Evolutionary conservation across 2,888 invertebrate species (phyloP).

Genomic region (Tolmerus cingulatus): DNA sequence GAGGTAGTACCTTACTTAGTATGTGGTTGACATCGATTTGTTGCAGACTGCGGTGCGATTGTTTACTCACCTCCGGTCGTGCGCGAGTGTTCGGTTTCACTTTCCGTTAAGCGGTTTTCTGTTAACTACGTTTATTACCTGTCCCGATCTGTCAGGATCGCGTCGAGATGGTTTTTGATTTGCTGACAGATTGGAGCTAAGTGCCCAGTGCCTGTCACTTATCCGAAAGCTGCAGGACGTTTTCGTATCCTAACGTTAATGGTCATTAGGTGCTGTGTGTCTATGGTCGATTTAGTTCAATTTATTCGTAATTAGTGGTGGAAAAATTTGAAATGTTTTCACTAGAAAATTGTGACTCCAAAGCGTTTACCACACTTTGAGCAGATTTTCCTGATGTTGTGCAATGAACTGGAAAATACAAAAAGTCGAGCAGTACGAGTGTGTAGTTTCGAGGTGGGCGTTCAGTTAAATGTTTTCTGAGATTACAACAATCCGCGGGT

Average conservation of each 20-base stretch:
- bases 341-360: background rate
- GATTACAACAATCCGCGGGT: background rate
- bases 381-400: constrained; percentile 12
- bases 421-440: background rate
- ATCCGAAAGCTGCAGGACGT: background rate
- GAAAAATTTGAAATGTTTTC: background rate
- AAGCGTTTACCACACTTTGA: constrained; percentile 2
- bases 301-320: background rate
- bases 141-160: background rate
- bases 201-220: background rate
- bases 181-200: background rate
- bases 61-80: constrained; percentile 17
- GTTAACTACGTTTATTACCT: constrained; percentile 4
- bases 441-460: background rate
- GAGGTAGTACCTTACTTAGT: constrained; percentile 40
- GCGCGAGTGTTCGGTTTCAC: background rate
- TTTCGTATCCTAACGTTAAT: background rate
- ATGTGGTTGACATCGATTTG: constrained; percentile 45
- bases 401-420: constrained; percentile 37
- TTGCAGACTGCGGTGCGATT: constrained; percentile 35
- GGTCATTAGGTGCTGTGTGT: background rate
- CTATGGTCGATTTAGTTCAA: background rate
- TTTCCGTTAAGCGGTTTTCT: constrained; percentile 14
- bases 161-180: background rate
- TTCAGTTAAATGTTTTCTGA: background rate